A percentile compares a stretch with the other conserved stretches of the same genome.
These are phyloP conservation scores for Atherinomorus stipes DNA, from an alignment of 2,113 vertebrate species.

Conservation along the genomic window DNA sequence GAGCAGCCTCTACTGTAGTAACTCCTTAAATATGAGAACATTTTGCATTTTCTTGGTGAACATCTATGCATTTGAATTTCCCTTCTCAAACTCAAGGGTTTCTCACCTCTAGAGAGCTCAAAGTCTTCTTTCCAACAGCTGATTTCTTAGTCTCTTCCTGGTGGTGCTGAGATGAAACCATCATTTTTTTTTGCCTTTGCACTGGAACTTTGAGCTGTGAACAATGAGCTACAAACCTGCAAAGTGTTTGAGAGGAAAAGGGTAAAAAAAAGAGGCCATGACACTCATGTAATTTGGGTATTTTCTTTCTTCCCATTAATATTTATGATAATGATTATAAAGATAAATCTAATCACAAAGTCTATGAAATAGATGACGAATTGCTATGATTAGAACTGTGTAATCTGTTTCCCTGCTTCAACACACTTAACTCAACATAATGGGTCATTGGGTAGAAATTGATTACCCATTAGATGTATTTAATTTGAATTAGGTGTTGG, in stretches of 20 bases:
- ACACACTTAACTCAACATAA: no score
- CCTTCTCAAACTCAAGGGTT: not conserved
- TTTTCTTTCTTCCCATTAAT: not conserved
- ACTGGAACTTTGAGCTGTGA: conserved; percentile 74
- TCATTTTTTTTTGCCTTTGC: conserved; percentile 47
- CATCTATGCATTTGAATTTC: not conserved
- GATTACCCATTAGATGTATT: no score
- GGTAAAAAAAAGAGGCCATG: not conserved
- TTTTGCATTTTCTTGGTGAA: not conserved
- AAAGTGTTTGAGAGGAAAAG: conserved; percentile 9
- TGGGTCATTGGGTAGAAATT: no score
- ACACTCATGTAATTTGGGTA: not conserved
- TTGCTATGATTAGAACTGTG: no score
- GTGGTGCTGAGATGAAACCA: conserved; percentile 40
- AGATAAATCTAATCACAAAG: no score
- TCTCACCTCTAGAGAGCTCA: conserved; percentile 71
- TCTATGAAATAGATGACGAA: no score
- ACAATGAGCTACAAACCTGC: conserved; percentile 78
- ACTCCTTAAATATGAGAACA: no score
- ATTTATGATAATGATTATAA: no score
- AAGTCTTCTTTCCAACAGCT: conserved; percentile 46
- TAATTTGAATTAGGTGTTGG: no score
- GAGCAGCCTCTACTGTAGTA: no score
- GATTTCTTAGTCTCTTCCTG: conserved; percentile 70
- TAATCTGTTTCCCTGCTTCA: no score